Base-by-base conservation (phyloP, 2,888 invertebrate genomes). In the Lottia scabra region DNA sequence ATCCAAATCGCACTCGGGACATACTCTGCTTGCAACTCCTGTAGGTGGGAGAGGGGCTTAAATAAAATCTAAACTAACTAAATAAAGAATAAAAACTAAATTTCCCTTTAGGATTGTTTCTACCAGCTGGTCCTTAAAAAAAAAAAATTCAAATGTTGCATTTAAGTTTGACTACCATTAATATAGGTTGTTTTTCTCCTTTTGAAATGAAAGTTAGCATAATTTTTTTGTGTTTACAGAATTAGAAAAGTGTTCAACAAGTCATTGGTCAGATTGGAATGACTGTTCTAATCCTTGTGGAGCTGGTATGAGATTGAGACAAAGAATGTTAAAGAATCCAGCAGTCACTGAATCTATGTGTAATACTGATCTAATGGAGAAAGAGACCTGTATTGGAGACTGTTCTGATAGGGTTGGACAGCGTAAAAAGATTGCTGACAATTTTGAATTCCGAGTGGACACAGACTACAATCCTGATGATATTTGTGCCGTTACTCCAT, bases 251-350 rank as follows among this genome's bases (percentile, higher is more conserved):
- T 96, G 96, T 81, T 88, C 88, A 8, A 87, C 90, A 12, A 88
- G 89, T 2, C 87, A 87, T 4, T 92, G 92, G 92, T 85, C 89
- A 2, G 88, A 88, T 16, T 92, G 91, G 91, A 86, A 89, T 0
- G 86, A 88, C 12, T 92, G 92, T 78, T 89, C 89, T 30, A 91
- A 88, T 10, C 87, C 88, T 2, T 92, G 92, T 79, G 91, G 91
- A 1, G 82, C 85, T 4, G 93, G 94, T 75, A 93, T 93, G 0
- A 92, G 95, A 71, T 92, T 93, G 13, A 91, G 96, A 0, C 92
- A 92, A 26, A 80, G 88, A 16, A 79, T 76, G 69, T 80, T 87
- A 48, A 78, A 82, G 45, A 84, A 84, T 77, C 81, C 84, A 3
- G 82, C 82, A 67, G 84, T 86, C 48, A 80, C 82, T 16, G 79